A percentile compares a stretch with the other conserved stretches of the same genome.
These are phyloP conservation scores for Solenopsis invicta DNA, from an alignment of 1,140 invertebrate species.

Conservation along the genomic window DNA sequence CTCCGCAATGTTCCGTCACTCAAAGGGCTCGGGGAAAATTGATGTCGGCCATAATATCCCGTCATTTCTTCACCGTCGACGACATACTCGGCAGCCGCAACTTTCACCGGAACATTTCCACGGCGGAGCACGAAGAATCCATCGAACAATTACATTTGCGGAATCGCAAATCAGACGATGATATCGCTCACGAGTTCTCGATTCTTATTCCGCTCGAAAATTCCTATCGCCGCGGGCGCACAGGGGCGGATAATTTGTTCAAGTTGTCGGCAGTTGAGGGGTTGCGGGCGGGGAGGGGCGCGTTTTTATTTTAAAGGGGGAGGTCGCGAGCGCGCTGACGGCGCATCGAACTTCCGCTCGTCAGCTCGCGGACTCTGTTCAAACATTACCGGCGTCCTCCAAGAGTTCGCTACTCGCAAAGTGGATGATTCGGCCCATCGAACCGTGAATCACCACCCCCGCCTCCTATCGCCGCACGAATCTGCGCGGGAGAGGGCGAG, in stretches of 20 bases:
- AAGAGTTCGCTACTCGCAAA: conserved; percentile 46
- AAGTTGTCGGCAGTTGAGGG: conserved; percentile 3
- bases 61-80: conserved; percentile 22
- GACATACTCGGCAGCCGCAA: not conserved
- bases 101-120: not conserved
- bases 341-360: conserved; percentile 45
- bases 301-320: conserved; percentile 41
- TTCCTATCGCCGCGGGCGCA: conserved; percentile 3
- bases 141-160: conserved; percentile 49
- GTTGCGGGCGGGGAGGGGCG: not conserved
- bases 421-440: conserved; percentile 52
- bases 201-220: conserved; percentile 47
- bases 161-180: conserved; percentile 41
- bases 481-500: conserved; percentile 34
- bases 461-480: not conserved
- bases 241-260: conserved; percentile 37
- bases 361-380: conserved; percentile 51
- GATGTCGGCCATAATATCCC: conserved; percentile 11
- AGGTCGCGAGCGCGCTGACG: conserved; percentile 17
- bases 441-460: conserved; percentile 32
- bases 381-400: conserved; percentile 45
- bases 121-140: conserved; percentile 23
- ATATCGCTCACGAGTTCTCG: conserved; percentile 34
- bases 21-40: conserved; percentile 25
- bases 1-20: conserved; percentile 8